Evolutionary conservation across 2,113 vertebrate genomes (phyloP).

Genomic region (Odocoileus hemionus): DNA sequence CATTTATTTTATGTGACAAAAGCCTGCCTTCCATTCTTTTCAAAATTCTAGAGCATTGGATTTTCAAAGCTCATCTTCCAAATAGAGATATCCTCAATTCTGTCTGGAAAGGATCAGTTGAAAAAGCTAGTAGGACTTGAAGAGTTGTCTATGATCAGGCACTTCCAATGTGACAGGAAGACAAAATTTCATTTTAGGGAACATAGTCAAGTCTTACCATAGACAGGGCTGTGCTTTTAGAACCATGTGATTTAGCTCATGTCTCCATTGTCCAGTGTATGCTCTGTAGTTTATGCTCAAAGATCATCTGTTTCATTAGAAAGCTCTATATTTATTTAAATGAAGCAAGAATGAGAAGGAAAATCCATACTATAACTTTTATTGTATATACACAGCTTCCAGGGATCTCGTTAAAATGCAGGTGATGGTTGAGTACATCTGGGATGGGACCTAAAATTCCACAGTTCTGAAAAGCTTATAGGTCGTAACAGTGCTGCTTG

Average conservation of each 20-base stretch:
- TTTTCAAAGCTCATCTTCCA: not conserved
- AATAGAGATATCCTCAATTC: not conserved
- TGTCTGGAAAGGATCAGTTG: not conserved
- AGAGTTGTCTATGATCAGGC: not conserved
- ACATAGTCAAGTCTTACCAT: not conserved
- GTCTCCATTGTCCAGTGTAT: not conserved
- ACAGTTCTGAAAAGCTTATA: not conserved
- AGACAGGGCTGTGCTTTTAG: not conserved
- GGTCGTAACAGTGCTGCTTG: not conserved
- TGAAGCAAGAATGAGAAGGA: not conserved
- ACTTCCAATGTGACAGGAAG: not conserved
- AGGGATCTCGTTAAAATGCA: not conserved
- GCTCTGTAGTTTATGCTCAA: not conserved
- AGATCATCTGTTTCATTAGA: not conserved
- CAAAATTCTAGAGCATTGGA: not conserved
- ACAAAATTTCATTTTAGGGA: not conserved
- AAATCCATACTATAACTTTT: not conserved
- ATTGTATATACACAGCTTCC: not conserved
- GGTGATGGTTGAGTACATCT: not conserved
- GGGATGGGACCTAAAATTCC: not conserved
- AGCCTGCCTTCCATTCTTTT: not conserved
- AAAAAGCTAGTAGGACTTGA: not conserved
- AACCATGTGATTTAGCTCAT: not conserved
- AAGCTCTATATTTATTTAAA: not conserved
- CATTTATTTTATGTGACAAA: not conserved